A percentile compares a stretch with the other conserved stretches of the same genome.
Evolutionary conservation across 2,113 vertebrate genomes (phyloP).

Genomic region (Crypturellus undulatus): DNA sequence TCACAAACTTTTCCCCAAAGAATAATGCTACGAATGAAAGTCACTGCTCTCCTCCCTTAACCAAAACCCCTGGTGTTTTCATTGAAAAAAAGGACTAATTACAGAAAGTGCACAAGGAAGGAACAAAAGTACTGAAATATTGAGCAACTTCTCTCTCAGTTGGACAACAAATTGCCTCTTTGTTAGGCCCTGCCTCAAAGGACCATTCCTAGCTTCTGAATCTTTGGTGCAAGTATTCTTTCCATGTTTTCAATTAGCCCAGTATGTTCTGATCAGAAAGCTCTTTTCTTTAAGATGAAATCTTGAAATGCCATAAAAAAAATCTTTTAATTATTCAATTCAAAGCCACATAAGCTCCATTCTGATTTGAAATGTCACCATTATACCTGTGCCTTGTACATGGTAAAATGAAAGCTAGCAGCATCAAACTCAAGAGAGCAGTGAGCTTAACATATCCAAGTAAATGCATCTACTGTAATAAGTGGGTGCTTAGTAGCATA

Average conservation of each 20-base stretch:
- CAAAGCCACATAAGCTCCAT: not conserved
- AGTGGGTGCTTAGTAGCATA: not conserved
- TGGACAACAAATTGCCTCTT: not conserved
- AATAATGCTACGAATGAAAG: not conserved
- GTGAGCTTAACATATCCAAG: not conserved
- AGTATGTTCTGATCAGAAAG: not conserved
- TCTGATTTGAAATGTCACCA: not conserved
- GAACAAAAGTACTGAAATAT: not conserved
- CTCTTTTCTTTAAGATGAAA: not conserved
- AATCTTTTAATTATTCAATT: not conserved
- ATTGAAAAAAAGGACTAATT: not conserved
- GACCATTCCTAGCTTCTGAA: not conserved
- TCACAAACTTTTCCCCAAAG: not conserved
- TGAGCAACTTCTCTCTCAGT: not conserved
- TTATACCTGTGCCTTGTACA: not conserved
- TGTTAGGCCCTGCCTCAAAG: not conserved
- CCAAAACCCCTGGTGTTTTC: not conserved
- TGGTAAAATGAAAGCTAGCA: not conserved
- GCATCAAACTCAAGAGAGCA: not conserved
- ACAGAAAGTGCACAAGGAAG: not conserved
- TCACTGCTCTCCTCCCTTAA: not conserved
- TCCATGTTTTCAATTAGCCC: not conserved
- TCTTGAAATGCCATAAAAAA: not conserved
- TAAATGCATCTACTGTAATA: not conserved
- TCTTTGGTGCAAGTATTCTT: not conserved